Evolutionary conservation across 2,797 vertebrate genomes (phyloP).

Genomic region (Epinephelus coioides): DNA sequence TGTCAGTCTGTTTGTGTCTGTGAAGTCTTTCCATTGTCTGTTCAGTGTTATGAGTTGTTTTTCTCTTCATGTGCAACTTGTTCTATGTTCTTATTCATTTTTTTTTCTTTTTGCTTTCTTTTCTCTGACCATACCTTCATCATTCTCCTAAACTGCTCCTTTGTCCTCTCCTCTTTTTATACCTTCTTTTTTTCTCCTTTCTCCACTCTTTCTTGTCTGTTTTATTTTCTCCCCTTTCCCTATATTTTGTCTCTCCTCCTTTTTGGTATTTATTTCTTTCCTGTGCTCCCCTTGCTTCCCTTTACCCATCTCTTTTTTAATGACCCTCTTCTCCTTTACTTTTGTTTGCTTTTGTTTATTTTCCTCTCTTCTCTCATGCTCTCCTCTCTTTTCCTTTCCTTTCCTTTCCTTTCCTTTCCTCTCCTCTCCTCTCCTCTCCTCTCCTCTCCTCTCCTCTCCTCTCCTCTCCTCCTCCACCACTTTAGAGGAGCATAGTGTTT

Average conservation of each 20-base stretch:
- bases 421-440: background rate
- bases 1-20: constrained; percentile 5
- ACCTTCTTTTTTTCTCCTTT: background rate
- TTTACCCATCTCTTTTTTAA: background rate
- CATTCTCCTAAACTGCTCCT: constrained; percentile 11
- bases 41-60: background rate
- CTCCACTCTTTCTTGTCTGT: background rate
- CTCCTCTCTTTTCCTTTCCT: background rate
- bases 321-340: constrained; percentile 46
- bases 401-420: background rate
- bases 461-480: constrained; percentile 63
- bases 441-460: background rate
- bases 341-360: background rate
- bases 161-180: background rate
- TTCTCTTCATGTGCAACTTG: background rate
- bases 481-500: constrained; percentile 92
- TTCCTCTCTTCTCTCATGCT: background rate
- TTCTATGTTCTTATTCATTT: constrained; percentile 35
- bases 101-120: constrained; percentile 21
- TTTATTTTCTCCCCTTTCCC: background rate
- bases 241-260: background rate
- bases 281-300: background rate
- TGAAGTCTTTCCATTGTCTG: constrained; percentile 22
- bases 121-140: constrained; percentile 22
- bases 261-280: constrained; percentile 51